Conservation (phyloP, 2,797 vertebrate genomes). For the Paguma larvata region DNA sequence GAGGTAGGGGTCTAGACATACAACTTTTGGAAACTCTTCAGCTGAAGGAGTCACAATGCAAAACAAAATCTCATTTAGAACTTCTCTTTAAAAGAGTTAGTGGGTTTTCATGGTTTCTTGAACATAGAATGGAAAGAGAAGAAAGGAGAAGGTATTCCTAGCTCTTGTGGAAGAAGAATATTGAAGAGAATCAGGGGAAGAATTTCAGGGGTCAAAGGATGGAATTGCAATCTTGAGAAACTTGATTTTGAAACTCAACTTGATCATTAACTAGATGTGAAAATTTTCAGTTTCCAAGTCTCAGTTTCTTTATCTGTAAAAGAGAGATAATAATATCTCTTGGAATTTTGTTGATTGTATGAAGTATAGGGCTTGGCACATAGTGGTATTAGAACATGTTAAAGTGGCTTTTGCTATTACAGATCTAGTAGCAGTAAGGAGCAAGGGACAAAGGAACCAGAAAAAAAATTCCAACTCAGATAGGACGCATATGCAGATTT, state of each 20-base stretch:
- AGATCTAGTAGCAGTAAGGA: not conserved
- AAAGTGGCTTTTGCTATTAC: not conserved
- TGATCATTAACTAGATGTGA: not conserved
- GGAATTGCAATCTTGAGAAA: not conserved
- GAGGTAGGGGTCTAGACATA: not conserved
- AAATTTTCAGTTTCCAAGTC: not conserved
- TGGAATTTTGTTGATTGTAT: constrained; percentile 5
- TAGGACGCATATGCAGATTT: constrained; percentile 27
- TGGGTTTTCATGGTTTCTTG: not conserved
- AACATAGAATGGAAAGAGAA: not conserved
- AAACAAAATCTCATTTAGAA: not conserved
- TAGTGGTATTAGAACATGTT: not conserved
- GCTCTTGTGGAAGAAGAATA: not conserved
- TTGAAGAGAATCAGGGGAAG: not conserved
- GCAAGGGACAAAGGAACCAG: constrained; percentile 6
- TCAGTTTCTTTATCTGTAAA: constrained; percentile 15
- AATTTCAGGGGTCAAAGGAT: not conserved
- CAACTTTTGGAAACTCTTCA: not conserved
- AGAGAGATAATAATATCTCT: not conserved
- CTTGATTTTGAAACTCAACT: not conserved
- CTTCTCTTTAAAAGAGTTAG: not conserved
- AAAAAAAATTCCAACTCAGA: not conserved
- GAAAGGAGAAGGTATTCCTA: not conserved
- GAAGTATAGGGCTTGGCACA: not conserved
- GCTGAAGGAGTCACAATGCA: not conserved